phyloP scores from a whole-genome alignment of 2,797 vertebrate genomes.

The Peromyscus aztecus region DNA sequence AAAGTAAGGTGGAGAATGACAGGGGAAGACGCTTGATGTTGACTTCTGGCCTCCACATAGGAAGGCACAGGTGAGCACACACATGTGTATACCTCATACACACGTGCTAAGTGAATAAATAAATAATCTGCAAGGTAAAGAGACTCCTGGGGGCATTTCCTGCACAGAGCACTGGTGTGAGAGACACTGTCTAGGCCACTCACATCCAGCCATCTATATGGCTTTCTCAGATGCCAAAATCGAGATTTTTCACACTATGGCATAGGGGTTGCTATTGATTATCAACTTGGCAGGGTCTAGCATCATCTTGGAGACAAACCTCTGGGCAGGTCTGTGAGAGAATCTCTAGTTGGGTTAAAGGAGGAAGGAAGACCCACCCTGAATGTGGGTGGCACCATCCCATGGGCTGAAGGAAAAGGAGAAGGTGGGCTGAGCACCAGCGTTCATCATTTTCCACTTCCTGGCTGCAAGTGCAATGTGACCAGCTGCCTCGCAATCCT shows the following conservation, averaged over 20 bases:
- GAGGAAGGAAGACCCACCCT: not conserved
- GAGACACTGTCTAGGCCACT: not conserved
- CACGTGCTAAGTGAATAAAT: not conserved
- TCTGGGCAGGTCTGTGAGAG: not conserved
- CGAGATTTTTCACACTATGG: not conserved
- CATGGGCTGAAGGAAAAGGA: not conserved
- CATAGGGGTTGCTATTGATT: not conserved
- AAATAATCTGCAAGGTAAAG: not conserved
- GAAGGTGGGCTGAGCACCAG: not conserved
- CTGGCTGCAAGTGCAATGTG: too few species aligned
- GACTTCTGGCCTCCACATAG: not conserved
- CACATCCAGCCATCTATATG: not conserved
- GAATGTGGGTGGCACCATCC: too few species aligned
- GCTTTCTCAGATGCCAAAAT: not conserved
- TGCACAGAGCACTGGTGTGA: too few species aligned
- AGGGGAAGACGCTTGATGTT: not conserved
- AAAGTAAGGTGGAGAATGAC: not conserved
- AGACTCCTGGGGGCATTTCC: not conserved
- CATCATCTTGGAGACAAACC: not conserved
- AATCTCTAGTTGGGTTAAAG: not conserved
- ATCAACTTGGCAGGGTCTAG: not conserved
- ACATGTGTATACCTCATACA: too few species aligned
- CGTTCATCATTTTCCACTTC: not conserved
- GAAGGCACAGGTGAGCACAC: not conserved
- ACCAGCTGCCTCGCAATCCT: not conserved